phyloP scores from a whole-genome alignment of 37 sponge, comb jelly and placozoan species.

The Ianthella basta region DNA sequence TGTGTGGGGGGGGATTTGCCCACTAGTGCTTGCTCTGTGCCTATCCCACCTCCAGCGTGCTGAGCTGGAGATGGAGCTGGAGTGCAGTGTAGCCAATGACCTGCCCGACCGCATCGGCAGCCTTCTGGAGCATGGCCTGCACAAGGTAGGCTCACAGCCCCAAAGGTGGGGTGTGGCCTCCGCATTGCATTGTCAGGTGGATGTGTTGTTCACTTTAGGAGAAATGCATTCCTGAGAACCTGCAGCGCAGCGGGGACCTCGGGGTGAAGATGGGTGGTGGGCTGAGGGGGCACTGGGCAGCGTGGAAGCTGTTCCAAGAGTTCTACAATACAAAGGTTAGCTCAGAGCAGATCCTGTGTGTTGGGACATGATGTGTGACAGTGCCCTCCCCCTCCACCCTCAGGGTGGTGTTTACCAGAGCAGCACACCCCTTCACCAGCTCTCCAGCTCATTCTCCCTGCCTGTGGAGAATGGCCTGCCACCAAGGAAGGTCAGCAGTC shows the following conservation, averaged over 20 bases:
- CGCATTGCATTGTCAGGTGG: not conserved
- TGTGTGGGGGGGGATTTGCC: too few relatives aligned
- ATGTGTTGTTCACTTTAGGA: conserved; percentile 1
- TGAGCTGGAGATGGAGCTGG: not conserved
- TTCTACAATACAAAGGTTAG: not conserved
- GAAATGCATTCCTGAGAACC: conserved; percentile 5
- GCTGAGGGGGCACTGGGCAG: conserved; percentile 10
- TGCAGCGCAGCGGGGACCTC: not conserved
- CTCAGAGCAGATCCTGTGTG: too few relatives aligned
- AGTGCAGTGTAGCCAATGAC: not conserved
- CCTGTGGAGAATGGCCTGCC: conserved; percentile 30
- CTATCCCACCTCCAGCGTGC: not conserved
- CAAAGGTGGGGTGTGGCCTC: not conserved
- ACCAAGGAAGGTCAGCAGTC: not conserved
- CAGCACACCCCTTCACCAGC: conserved; percentile 8
- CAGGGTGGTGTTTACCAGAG: conserved; percentile 9
- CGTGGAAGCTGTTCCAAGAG: not conserved
- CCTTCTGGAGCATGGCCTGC: not conserved
- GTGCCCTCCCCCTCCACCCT: not conserved
- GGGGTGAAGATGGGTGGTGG: conserved; percentile 17
- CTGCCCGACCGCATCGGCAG: not conserved
- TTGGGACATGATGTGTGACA: too few relatives aligned
- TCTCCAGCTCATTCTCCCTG: conserved; percentile 17
- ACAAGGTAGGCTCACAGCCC: not conserved
- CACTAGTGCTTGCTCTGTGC: too few relatives aligned